Base-by-base conservation (phyloP, 2,888 invertebrate genomes). In the Brenthis ino region DNA sequence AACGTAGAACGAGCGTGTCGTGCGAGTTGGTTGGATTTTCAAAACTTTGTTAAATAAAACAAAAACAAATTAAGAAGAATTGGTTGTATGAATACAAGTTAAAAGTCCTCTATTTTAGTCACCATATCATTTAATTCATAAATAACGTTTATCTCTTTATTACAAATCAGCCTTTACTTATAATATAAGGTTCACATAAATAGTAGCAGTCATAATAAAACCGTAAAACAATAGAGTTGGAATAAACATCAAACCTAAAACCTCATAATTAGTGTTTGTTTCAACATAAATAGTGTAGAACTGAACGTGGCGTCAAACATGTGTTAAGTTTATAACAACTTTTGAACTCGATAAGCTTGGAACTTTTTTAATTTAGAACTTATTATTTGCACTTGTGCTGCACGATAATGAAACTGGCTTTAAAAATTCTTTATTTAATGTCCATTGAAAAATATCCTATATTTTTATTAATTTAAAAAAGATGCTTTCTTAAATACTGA, bases 351-450 rank as follows among this genome's bases (percentile, higher is more conserved):
- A 53, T 68, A 57, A 70, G 63, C 68, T 65, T 61, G 50, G 16
- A 68, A 71, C 71, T 71, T 71, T 70, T 70, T 71, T 71, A 71
- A 71, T 71, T 68, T 68, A 43, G 65, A 71, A 71, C 65, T 68
- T 71, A 65, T 69, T 69, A 61, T 71, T 63, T 65, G 54, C 55
- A 65, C 70, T 43, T 65, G 60, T 56, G 48, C 48, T 55, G 33
- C 47, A 50, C 48, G 11, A 56, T 50, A 48, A 61, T 67, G 53
- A 54, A 37, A 63, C 37, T 43, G 14, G 14, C 37, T 24, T 63
- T 37, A 43, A 60, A 24, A 24, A 11, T 43, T 54, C 20, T 63
- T 20, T 63, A 20, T 53, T 53, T 43, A 37, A 20, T 16, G 4
- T 53, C 37, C 20, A 11, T n/a, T 33, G 48, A 28, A 50, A n/a